Conservation (phyloP, 1,140 invertebrate species). For the Probaryconus sp. region DNA sequence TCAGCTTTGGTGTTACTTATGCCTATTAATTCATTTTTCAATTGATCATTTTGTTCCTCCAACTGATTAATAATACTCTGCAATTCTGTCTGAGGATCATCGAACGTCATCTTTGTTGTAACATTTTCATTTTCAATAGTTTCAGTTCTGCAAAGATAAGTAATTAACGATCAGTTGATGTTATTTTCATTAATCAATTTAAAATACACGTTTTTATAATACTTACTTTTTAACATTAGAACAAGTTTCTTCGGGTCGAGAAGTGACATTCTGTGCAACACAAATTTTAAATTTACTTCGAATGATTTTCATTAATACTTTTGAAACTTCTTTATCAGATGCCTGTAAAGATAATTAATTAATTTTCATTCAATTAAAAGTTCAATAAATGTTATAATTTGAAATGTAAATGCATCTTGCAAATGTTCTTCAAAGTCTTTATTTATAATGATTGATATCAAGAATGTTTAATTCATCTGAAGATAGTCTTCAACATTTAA, state of each 20-base stretch:
- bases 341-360: slow-evolving; percentile 70
- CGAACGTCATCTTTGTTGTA: slow-evolving; percentile 65
- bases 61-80: slow-evolving; percentile 79
- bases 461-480: not conserved
- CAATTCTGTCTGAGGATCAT: slow-evolving; percentile 77
- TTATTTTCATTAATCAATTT: slow-evolving; percentile 1
- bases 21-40: slow-evolving; percentile 72
- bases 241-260: slow-evolving; percentile 64
- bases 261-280: slow-evolving; percentile 63
- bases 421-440: slow-evolving; percentile 4
- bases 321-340: slow-evolving; percentile 77
- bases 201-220: too few species aligned
- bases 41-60: slow-evolving; percentile 78
- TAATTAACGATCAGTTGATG: not conserved
- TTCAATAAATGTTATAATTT: slow-evolving; percentile 17
- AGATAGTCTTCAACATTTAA: not conserved
- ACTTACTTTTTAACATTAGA: slow-evolving; percentile 59
- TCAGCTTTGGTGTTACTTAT: slow-evolving; percentile 72
- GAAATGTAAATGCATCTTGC: slow-evolving; percentile 27
- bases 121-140: slow-evolving; percentile 61
- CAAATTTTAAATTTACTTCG: slow-evolving; percentile 76
- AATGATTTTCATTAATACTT: slow-evolving; percentile 77
- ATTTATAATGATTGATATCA: too few species aligned
- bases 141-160: slow-evolving; percentile 54
- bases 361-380: slow-evolving; percentile 24